Evolutionary conservation across 2,113 vertebrate species (phyloP).

Genomic region (Oryzias javanicus): DNA sequence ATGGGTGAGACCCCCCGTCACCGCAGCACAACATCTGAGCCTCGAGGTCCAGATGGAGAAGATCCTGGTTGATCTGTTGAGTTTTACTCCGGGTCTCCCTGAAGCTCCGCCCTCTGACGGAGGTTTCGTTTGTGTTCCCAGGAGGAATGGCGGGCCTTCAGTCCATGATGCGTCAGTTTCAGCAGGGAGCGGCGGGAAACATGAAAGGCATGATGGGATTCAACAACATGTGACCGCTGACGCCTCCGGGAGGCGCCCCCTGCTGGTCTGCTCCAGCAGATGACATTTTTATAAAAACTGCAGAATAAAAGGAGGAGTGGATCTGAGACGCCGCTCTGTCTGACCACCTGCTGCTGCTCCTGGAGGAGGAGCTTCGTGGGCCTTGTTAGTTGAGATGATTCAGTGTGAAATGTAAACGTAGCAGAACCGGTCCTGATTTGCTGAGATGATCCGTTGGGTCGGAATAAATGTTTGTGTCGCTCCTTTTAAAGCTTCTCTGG

Average conservation of each 20-base stretch:
- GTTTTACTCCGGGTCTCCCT: too few relatives aligned
- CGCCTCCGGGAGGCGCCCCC: conserved; percentile 46
- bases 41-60: too few relatives aligned
- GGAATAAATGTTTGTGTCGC: conserved; percentile 65
- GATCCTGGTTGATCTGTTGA: too few relatives aligned
- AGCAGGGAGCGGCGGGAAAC: conserved; percentile 97
- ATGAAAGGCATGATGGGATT: conserved; percentile 99
- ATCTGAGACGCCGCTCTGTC: not conserved
- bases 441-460: conserved; percentile 34
- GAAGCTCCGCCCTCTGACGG: too few relatives aligned
- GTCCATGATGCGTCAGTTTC: conserved; percentile 99
- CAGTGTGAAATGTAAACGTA: conserved; percentile 31
- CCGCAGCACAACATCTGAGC: not conserved
- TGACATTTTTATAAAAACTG: conserved; percentile 14
- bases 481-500: conserved; percentile 35
- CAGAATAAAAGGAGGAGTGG: not conserved
- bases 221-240: conserved; percentile 91
- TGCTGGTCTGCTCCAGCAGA: conserved; percentile 27
- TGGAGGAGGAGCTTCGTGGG: not conserved
- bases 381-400: conserved; percentile 32
- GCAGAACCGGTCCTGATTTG: conserved; percentile 22
- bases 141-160: conserved; percentile 98
- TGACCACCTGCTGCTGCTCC: not conserved
- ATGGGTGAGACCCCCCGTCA: conserved; percentile 86
- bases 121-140: conserved; percentile 41